Conservation (phyloP, 2,797 vertebrate species). For the Catostomus latipinnis region DNA sequence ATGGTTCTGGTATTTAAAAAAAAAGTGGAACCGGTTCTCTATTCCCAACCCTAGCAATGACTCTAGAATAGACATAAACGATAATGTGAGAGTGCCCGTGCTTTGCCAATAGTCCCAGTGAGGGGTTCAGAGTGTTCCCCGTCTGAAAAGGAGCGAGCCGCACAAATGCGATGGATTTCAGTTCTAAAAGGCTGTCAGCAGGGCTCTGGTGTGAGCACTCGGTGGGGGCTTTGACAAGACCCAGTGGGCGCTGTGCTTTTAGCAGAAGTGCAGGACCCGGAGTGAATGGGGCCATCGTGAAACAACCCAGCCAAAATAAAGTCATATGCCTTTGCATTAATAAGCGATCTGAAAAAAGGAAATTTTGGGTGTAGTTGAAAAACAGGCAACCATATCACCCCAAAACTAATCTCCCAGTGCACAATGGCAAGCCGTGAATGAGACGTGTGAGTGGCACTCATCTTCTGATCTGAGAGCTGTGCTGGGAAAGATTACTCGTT, state of each 20-base stretch:
- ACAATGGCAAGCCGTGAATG: slow-evolving; percentile 33
- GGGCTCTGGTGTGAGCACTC: slow-evolving; percentile 29
- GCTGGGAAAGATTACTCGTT: slow-evolving; percentile 38
- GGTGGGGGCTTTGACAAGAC: slow-evolving; percentile 44
- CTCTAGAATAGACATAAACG: neutral
- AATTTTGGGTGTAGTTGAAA: slow-evolving; percentile 75
- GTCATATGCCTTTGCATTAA: slow-evolving; percentile 71
- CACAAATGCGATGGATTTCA: slow-evolving; percentile 27
- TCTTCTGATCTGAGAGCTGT: slow-evolving; percentile 34
- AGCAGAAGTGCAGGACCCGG: slow-evolving; percentile 35
- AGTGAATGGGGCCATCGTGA: slow-evolving; percentile 31
- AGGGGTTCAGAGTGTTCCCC: slow-evolving; percentile 23
- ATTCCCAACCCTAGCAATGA: too few species aligned
- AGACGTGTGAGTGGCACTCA: neutral
- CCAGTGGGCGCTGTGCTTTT: slow-evolving; percentile 50
- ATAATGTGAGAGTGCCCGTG: neutral
- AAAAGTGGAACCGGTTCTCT: too few species aligned
- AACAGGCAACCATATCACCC: slow-evolving; percentile 81
- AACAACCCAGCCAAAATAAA: slow-evolving; percentile 64
- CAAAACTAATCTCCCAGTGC: slow-evolving; percentile 65
- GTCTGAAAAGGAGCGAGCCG: slow-evolving; percentile 2
- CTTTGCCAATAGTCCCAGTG: slow-evolving; percentile 9
- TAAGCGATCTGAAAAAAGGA: slow-evolving; percentile 61
- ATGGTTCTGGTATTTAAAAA: too few species aligned
- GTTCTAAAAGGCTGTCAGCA: slow-evolving; percentile 45